Percentiles rank a stretch among this genome's conserved stretches.
These are phyloP conservation scores for Rissa tridactyla DNA, from an alignment of 2,113 vertebrate genomes.

Conservation along the genomic window DNA sequence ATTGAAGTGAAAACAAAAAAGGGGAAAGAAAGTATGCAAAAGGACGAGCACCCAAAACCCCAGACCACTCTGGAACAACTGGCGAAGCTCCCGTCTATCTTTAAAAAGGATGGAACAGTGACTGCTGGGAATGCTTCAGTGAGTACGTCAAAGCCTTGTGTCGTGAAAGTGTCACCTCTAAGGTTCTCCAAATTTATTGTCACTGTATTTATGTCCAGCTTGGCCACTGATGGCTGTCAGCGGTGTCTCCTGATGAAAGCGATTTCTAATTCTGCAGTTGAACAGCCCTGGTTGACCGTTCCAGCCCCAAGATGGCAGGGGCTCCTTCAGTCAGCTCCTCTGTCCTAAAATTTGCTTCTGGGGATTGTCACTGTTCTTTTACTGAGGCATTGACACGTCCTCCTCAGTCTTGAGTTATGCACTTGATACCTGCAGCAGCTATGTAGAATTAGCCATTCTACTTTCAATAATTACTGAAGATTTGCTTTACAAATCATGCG, in stretches of 20 bases:
- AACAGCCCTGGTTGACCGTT: background rate
- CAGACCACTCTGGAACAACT: conserved; percentile 90
- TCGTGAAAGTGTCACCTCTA: background rate
- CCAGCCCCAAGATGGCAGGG: background rate
- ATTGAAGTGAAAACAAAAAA: conserved; percentile 92
- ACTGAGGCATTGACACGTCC: background rate
- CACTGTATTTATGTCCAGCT: background rate
- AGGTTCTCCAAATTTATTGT: background rate
- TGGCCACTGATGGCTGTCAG: background rate
- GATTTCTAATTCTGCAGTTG: background rate
- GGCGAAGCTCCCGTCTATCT: conserved; percentile 85
- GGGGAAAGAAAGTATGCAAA: conserved; percentile 83
- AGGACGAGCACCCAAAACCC: conserved; percentile 93
- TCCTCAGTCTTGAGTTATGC: background rate
- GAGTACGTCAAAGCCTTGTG: conserved; percentile 4
- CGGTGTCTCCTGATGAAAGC: accelerated
- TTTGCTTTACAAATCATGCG: background rate
- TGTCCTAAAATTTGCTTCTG: background rate
- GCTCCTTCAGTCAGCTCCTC: background rate
- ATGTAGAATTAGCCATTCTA: background rate
- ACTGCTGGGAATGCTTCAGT: conserved; percentile 96
- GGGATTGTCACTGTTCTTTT: background rate
- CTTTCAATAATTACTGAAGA: background rate
- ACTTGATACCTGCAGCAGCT: background rate
- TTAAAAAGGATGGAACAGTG: conserved; percentile 93